Evolutionary conservation across 2,113 vertebrate species (phyloP).

Genomic region (Ophthalmotilapia sp.): DNA sequence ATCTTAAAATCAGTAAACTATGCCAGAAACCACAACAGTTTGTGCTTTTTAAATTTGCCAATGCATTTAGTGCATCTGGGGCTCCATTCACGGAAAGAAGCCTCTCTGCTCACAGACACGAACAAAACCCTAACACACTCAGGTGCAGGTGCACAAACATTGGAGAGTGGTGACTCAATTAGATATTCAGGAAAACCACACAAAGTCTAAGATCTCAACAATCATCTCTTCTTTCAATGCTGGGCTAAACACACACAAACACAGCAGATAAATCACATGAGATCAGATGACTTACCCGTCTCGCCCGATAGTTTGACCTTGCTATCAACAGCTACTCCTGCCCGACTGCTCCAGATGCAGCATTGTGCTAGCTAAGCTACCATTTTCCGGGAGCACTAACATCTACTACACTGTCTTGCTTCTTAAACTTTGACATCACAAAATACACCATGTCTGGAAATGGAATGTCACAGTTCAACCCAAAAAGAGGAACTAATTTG

Average conservation of each 20-base stretch:
- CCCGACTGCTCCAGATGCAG: neutral
- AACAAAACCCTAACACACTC: neutral
- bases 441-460: neutral
- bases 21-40: neutral
- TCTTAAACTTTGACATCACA: neutral
- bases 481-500: conserved; percentile 23
- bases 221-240: conserved; percentile 46
- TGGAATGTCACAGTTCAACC: neutral
- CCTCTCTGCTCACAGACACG: neutral
- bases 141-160: neutral
- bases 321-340: neutral
- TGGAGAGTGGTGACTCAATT: conserved; percentile 19
- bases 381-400: neutral
- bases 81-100: neutral
- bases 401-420: neutral
- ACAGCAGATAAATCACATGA: conserved; percentile 41
- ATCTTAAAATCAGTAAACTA: neutral
- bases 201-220: conserved; percentile 2
- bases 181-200: conserved; percentile 35
- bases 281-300: conserved; percentile 59
- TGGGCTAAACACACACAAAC: conserved; percentile 23
- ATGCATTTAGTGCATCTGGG: neutral
- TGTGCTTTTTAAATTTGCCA: neutral
- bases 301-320: conserved; percentile 19
- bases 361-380: neutral